Percentiles rank a stretch among this genome's conserved stretches.
Evolutionary conservation across 2,113 vertebrate genomes (phyloP).

Genomic region (Hylia prasina): DNA sequence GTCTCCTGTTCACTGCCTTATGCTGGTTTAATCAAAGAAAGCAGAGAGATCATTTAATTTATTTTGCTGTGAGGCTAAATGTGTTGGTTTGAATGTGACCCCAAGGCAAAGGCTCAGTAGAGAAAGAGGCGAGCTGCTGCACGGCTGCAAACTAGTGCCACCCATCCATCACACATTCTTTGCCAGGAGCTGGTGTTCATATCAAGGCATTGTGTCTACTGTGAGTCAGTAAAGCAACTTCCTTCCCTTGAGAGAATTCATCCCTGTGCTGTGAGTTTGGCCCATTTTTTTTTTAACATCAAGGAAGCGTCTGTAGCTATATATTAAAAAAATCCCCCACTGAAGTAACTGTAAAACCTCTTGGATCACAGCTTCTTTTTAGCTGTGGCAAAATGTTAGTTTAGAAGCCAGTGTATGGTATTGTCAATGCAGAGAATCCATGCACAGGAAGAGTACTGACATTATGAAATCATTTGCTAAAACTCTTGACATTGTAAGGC

Average conservation of each 20-base stretch:
- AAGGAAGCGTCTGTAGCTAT: not conserved
- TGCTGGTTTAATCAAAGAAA: not conserved
- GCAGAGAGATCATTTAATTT: not conserved
- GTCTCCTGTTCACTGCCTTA: not conserved
- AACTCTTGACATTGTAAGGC: conserved; percentile 23
- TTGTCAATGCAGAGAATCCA: conserved; percentile 1
- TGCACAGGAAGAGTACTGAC: conserved; percentile 20
- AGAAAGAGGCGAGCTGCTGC: not conserved
- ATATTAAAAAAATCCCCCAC: not conserved
- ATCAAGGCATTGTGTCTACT: not conserved
- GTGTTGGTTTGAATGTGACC: not conserved
- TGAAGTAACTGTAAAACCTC: not conserved
- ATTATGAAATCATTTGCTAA: conserved; percentile 50
- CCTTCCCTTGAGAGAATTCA: not conserved
- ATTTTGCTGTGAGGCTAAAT: not conserved
- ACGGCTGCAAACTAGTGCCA: not conserved
- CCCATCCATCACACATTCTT: not conserved
- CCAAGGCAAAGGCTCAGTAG: not conserved
- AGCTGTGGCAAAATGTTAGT: conserved; percentile 7
- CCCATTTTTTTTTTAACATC: not conserved
- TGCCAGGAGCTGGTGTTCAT: not conserved
- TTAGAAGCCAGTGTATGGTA: conserved; percentile 23
- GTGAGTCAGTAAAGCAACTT: not conserved
- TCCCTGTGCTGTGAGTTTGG: not conserved
- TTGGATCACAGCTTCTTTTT: not conserved